Conservation (phyloP, 2,113 vertebrate genomes). For the Toxotes chatareus region DNA sequence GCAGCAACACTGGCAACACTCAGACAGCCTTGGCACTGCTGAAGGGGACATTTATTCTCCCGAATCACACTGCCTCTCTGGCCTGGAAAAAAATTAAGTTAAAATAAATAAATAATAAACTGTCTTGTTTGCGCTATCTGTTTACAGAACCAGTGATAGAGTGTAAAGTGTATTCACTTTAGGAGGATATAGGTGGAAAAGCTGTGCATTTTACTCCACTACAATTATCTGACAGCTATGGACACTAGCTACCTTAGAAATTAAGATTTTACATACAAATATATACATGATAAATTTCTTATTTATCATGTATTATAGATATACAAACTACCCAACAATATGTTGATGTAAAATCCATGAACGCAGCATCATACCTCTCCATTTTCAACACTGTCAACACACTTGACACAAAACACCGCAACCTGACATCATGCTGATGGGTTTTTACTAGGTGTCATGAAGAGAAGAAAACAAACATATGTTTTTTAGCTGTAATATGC, state of each 20-base stretch:
- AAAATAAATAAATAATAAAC: no score
- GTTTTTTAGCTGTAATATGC: constrained; percentile 43
- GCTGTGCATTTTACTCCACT: background rate
- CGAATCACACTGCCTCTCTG: background rate
- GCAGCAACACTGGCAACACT: background rate
- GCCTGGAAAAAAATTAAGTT: background rate
- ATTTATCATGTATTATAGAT: background rate
- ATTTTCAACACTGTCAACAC: constrained; percentile 4
- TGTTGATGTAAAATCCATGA: background rate
- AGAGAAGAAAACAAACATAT: constrained; percentile 55
- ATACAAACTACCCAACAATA: background rate
- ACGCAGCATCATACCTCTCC: background rate
- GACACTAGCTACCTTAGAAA: background rate
- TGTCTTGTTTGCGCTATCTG: background rate
- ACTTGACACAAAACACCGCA: background rate
- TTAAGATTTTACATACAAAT: no score
- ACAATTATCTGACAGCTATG: background rate
- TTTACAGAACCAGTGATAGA: background rate
- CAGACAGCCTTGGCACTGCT: background rate
- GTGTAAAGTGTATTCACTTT: background rate
- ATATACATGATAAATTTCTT: no score
- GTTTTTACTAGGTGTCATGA: constrained; percentile 38
- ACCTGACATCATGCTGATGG: constrained; percentile 22
- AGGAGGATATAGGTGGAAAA: background rate
- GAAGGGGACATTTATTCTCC: background rate